A percentile compares a stretch with the other conserved stretches of the same genome.
Evolutionary conservation across 2,113 vertebrate species (phyloP).

Genomic region (Dendropsophus ebraccatus): DNA sequence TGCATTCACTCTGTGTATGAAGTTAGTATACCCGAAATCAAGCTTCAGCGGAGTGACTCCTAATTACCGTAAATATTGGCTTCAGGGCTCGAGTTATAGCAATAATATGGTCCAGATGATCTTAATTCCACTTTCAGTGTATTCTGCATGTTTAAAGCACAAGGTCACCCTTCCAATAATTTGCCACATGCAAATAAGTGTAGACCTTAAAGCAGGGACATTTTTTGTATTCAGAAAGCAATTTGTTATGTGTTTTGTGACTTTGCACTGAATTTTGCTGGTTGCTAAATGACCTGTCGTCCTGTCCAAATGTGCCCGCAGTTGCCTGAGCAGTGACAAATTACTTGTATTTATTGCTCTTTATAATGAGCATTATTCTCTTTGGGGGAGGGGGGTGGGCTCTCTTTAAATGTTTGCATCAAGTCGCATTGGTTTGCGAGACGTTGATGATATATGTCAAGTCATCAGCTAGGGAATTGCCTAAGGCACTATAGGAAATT

Average conservation of each 20-base stretch:
- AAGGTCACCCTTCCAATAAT: slow-evolving; percentile 53
- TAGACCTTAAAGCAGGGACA: slow-evolving; percentile 29
- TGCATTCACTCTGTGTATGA: background rate
- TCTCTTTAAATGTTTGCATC: slow-evolving; percentile 33
- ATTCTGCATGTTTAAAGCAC: slow-evolving; percentile 50
- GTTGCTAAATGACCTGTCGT: slow-evolving; percentile 55
- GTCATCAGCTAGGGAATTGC: slow-evolving; percentile 11
- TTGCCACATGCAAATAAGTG: slow-evolving; percentile 49
- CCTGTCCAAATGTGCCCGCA: slow-evolving; percentile 53
- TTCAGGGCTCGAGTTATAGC: slow-evolving; percentile 38
- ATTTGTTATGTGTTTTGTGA: slow-evolving; percentile 40
- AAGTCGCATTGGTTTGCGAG: slow-evolving; percentile 23
- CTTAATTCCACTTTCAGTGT: slow-evolving; percentile 42
- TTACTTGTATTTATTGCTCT: slow-evolving; percentile 51
- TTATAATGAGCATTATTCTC: slow-evolving; percentile 45
- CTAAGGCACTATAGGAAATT: slow-evolving; percentile 21
- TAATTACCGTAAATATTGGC: slow-evolving; percentile 51
- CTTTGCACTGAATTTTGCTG: slow-evolving; percentile 52
- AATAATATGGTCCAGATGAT: slow-evolving; percentile 50
- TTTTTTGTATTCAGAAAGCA: slow-evolving; percentile 44
- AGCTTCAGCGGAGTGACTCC: slow-evolving; percentile 31
- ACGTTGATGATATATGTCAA: slow-evolving; percentile 45
- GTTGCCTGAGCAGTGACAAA: slow-evolving; percentile 48
- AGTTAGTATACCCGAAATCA: slow-evolving; percentile 1
- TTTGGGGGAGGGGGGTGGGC: background rate